Conservation (phyloP, 2,797 vertebrate species). For the Eulemur albifrons region DNA sequence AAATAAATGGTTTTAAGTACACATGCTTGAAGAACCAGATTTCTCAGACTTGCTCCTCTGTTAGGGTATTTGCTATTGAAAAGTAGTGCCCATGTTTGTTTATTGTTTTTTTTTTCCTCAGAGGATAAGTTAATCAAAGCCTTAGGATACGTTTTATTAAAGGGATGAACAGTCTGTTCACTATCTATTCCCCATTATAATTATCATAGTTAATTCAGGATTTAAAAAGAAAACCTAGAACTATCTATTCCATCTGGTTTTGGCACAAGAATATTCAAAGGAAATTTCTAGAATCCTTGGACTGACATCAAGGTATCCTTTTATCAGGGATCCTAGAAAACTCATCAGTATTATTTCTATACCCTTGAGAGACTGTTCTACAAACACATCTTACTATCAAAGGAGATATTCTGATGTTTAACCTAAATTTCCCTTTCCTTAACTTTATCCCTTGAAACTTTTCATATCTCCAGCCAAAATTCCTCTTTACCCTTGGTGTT, state of each 20-base stretch:
- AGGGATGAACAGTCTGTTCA: conserved; percentile 29
- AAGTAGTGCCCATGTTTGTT: neutral
- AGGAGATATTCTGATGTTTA: conserved; percentile 58
- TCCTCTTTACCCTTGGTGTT: conserved; percentile 72
- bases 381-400: conserved; percentile 62
- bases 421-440: conserved; percentile 70
- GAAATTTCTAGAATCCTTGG: conserved; percentile 55
- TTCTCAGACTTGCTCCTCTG: conserved; percentile 3
- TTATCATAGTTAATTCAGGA: conserved; percentile 40
- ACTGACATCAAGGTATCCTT: conserved; percentile 48
- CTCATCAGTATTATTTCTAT: conserved; percentile 35
- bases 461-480: conserved; percentile 73
- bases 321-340: conserved; percentile 54
- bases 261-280: conserved; percentile 38
- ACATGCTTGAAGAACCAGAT: neutral
- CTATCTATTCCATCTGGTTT: conserved; percentile 36
- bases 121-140: conserved; percentile 35
- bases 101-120: neutral
- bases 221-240: neutral
- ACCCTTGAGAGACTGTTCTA: conserved; percentile 7
- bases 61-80: conserved; percentile 1
- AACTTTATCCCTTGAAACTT: conserved; percentile 63
- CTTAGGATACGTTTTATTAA: conserved; percentile 47
- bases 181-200: conserved; percentile 22
- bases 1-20: conserved; percentile 2